Conservation (phyloP, 2,113 vertebrate genomes). For the Falco punctatus region DNA sequence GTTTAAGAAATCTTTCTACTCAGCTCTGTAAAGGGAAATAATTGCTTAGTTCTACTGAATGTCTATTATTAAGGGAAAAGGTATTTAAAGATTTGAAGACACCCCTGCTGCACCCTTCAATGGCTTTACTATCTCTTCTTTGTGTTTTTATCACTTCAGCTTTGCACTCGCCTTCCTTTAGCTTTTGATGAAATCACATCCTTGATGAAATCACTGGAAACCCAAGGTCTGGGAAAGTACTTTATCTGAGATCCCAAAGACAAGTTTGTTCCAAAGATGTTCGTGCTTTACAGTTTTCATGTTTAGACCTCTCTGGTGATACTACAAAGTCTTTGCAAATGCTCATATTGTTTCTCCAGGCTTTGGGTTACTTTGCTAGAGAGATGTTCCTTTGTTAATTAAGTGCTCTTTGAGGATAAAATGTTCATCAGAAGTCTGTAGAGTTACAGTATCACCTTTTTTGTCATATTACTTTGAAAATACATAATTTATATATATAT, state of each 20-base stretch:
- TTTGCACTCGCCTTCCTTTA: conserved; percentile 20
- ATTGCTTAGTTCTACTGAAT: conserved; percentile 17
- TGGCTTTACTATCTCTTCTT: conserved; percentile 24
- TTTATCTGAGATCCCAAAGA: conserved; percentile 54
- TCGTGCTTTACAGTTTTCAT: conserved; percentile 8
- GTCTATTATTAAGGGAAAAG: conserved; percentile 18
- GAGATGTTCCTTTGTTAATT: conserved; percentile 18
- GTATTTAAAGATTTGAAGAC: conserved; percentile 50
- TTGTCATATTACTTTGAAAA: conserved; percentile 14
- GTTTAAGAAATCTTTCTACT: conserved; percentile 29
- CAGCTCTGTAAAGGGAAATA: conserved; percentile 32
- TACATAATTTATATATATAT: neutral
- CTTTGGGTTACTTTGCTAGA: neutral
- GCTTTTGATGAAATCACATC: conserved; percentile 54
- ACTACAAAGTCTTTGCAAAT: conserved; percentile 9
- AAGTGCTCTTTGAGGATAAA: conserved; percentile 51
- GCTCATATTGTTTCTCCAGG: conserved; percentile 9
- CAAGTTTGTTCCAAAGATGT: conserved; percentile 48
- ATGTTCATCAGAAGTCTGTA: conserved; percentile 39
- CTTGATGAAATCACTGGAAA: conserved; percentile 45
- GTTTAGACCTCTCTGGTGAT: conserved; percentile 14
- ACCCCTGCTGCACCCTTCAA: conserved; percentile 28
- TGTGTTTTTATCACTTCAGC: conserved; percentile 55
- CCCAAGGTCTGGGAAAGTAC: neutral
- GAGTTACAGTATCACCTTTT: neutral